These are phyloP conservation scores for Lasioglossum vierecki DNA, from an alignment of 2,888 invertebrate species.

Conservation along the genomic window DNA sequence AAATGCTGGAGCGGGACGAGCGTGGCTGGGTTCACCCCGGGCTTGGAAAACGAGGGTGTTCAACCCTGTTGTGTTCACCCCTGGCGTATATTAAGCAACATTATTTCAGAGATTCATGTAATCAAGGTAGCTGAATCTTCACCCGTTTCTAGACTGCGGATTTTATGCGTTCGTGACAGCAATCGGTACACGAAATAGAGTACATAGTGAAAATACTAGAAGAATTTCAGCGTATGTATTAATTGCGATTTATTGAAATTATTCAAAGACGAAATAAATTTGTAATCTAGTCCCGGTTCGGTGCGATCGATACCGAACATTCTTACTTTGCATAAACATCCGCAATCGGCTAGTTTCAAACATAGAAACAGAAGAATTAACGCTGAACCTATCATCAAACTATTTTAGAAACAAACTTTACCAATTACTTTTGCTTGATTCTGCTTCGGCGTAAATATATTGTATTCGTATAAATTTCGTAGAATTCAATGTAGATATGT, in stretches of 20 bases:
- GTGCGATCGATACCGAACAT: neutral
- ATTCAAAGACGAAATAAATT: neutral
- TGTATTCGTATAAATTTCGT: neutral
- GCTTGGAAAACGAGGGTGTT: slow-evolving; percentile 21
- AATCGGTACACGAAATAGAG: neutral
- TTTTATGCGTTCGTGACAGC: neutral
- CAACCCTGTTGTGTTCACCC: slow-evolving; percentile 28
- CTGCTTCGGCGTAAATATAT: too few relatives aligned
- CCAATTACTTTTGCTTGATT: too few relatives aligned
- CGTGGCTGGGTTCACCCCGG: slow-evolving; percentile 4
- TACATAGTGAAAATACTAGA: neutral
- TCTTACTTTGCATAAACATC: neutral
- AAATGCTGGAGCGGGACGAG: slow-evolving; percentile 14
- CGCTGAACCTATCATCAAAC: neutral
- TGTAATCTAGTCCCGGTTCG: neutral
- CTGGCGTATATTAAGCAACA: slow-evolving; percentile 4
- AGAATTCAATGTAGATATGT: neutral
- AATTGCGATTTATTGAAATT: neutral
- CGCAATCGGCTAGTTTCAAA: neutral
- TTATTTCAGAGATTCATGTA: neutral
- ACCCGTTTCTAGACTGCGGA: neutral
- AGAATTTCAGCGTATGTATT: neutral
- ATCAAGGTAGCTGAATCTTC: neutral
- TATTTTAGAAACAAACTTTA: neutral
- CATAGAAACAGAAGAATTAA: neutral